Conservation (phyloP, 1,140 invertebrate genomes). For the Calycopis cecrops region DNA sequence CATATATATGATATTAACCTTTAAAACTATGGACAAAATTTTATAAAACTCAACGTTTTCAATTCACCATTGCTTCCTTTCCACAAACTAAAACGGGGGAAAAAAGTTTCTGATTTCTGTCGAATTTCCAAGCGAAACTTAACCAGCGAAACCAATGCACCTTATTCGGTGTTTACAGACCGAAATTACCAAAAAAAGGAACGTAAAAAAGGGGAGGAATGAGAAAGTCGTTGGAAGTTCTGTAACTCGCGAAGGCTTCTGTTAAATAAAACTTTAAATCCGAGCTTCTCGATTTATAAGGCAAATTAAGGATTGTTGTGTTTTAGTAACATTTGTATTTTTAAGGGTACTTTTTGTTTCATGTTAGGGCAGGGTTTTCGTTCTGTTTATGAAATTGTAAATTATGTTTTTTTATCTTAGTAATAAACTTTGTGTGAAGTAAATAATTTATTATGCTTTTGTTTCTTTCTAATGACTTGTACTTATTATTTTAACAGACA, state of each 20-base stretch:
- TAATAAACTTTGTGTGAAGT: too few species aligned
- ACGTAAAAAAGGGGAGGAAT: constrained; percentile 25
- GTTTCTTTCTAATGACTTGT: too few species aligned
- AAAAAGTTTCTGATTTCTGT: constrained; percentile 18
- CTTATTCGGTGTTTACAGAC: constrained; percentile 25
- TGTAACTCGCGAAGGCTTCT: constrained; percentile 34
- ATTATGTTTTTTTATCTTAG: too few species aligned
- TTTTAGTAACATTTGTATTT: constrained; percentile 17
- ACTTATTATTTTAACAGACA: too few species aligned
- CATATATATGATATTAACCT: too few species aligned
- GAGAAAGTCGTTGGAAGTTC: constrained; percentile 27
- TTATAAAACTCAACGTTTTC: constrained; percentile 8
- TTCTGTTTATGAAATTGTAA: too few species aligned
- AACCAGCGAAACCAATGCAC: constrained; percentile 19
- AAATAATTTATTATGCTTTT: too few species aligned
- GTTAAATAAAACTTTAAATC: constrained; percentile 29
- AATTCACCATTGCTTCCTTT: constrained; percentile 13
- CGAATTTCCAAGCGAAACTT: constrained; percentile 18
- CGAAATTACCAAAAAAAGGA: constrained; percentile 36
- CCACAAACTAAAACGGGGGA: constrained; percentile 18
- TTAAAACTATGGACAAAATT: not conserved
- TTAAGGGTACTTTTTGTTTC: not conserved
- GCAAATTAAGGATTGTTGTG: constrained; percentile 30
- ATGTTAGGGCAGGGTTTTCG: too few species aligned
- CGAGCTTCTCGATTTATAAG: constrained; percentile 26